Conservation (phyloP, 2,888 invertebrate species). For the Abrostola tripartita region DNA sequence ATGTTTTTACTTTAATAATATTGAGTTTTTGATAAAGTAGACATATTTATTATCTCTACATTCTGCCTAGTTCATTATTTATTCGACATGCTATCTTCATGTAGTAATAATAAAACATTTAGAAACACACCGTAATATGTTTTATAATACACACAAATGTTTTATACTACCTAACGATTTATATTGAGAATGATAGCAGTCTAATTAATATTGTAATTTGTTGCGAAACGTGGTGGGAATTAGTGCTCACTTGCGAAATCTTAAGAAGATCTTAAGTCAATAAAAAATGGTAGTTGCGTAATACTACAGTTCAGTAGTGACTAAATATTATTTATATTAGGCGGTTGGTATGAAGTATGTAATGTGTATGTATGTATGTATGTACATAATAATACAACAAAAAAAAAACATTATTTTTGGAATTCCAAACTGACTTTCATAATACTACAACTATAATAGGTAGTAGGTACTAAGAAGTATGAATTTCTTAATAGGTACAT, state of each 20-base stretch:
- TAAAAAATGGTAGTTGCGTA: background rate
- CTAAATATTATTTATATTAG: background rate
- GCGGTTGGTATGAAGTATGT: too few relatives aligned
- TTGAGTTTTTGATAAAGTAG: too few relatives aligned
- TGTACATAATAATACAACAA: too few relatives aligned
- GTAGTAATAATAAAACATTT: conserved; percentile 22
- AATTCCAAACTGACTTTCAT: too few relatives aligned
- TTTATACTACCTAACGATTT: conserved; percentile 39
- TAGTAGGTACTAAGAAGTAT: too few relatives aligned
- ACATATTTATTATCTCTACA: background rate
- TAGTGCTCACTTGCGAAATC: conserved; percentile 25
- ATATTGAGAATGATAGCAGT: conserved; percentile 29
- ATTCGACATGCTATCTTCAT: background rate
- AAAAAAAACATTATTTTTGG: too few relatives aligned
- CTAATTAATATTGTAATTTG: conserved; percentile 50
- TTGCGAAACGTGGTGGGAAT: conserved; percentile 43
- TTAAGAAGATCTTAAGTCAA: conserved; percentile 11
- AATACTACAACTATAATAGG: too few relatives aligned
- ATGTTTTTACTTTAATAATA: too few relatives aligned
- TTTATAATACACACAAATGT: conserved; percentile 34
- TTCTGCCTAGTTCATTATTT: background rate
- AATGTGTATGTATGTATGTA: too few relatives aligned
- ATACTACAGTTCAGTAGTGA: background rate
- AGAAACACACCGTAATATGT: conserved; percentile 12
- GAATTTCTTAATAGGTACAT: too few relatives aligned